Conservation (phyloP, 1,140 invertebrate species). For the Tachypleus tridentatus region DNA sequence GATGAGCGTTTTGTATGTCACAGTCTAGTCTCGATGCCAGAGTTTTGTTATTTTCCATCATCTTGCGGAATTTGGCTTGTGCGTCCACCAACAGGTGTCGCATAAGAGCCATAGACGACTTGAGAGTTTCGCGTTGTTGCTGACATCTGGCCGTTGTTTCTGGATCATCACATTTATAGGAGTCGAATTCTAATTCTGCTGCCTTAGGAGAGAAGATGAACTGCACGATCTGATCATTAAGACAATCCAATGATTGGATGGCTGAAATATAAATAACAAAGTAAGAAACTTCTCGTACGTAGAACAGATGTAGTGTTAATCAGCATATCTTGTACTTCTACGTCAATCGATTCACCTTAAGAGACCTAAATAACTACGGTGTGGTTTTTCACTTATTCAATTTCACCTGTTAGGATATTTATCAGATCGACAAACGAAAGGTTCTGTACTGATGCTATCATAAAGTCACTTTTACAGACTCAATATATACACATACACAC, state of each 20-base stretch:
- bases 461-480: too few species aligned
- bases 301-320: too few species aligned
- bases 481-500: too few species aligned
- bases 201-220: slow-evolving; percentile 31
- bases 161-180: slow-evolving; percentile 25
- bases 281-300: too few species aligned
- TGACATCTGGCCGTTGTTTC: slow-evolving; percentile 29
- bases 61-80: slow-evolving; percentile 50
- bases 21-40: slow-evolving; percentile 47
- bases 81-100: slow-evolving; percentile 36
- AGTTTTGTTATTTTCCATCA: slow-evolving; percentile 55
- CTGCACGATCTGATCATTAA: slow-evolving; percentile 39
- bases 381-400: too few species aligned
- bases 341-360: too few species aligned
- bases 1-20: slow-evolving; percentile 47
- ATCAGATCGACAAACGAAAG: too few species aligned
- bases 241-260: slow-evolving; percentile 36
- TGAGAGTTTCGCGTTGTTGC: slow-evolving; percentile 24
- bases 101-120: slow-evolving; percentile 34
- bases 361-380: too few species aligned
- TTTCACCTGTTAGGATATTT: too few species aligned
- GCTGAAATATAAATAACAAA: slow-evolving; percentile 29
- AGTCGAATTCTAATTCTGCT: slow-evolving; percentile 19
- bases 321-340: too few species aligned
- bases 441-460: too few species aligned